These are phyloP conservation scores for Drosophila sechellia DNA, from an alignment of 1,140 invertebrate genomes.

Conservation along the genomic window DNA sequence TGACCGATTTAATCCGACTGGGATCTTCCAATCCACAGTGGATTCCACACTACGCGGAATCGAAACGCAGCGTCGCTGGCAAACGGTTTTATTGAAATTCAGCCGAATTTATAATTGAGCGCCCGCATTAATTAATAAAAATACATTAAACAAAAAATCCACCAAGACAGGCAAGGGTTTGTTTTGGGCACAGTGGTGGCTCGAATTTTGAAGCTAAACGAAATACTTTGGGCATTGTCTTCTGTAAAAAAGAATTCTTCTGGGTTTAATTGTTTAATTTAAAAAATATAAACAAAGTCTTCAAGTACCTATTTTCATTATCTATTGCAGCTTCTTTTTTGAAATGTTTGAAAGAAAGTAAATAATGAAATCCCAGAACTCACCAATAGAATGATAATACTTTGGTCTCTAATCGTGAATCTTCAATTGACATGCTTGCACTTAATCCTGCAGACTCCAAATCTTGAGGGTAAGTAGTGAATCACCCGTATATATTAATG, in stretches of 20 bases:
- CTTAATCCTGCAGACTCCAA: conserved; percentile 14
- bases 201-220: neutral
- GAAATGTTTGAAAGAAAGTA: neutral
- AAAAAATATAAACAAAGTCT: too few species aligned
- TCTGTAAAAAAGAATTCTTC: neutral
- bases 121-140: conserved; percentile 61
- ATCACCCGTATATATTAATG: too few species aligned
- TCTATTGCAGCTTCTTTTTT: neutral
- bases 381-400: conserved; percentile 35
- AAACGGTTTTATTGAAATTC: conserved; percentile 49
- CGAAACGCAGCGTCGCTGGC: conserved; percentile 8
- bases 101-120: conserved; percentile 53
- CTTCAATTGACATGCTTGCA: conserved; percentile 26
- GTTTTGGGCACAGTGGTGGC: conserved; percentile 24
- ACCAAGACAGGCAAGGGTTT: conserved; percentile 17
- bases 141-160: conserved; percentile 47
- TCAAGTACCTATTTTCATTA: too few species aligned
- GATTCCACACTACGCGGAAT: conserved; percentile 1
- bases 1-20: conserved; percentile 42
- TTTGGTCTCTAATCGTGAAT: conserved; percentile 12
- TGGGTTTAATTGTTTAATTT: too few species aligned
- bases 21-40: conserved; percentile 9
- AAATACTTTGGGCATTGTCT: neutral
- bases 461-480: conserved; percentile 25
- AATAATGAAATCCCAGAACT: neutral